Evolutionary conservation across 2,113 vertebrate genomes (phyloP).

Genomic region (Hippolais icterina): DNA sequence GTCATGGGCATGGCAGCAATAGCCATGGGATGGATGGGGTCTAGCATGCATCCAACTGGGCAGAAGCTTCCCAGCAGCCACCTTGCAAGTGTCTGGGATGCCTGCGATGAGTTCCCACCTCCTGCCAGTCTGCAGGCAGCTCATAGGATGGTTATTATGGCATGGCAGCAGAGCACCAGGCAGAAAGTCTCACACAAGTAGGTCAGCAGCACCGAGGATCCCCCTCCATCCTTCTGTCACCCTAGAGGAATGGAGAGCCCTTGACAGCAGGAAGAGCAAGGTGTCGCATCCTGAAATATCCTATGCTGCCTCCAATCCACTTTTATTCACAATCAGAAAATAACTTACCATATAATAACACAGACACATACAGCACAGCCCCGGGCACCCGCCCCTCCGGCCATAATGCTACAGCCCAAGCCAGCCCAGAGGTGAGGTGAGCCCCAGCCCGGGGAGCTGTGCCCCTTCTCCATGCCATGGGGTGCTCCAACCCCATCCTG

Average conservation of each 20-base stretch:
- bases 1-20: fast-evolving
- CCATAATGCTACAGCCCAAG: not conserved
- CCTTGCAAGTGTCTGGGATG: not conserved
- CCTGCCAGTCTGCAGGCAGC: not conserved
- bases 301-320: not conserved
- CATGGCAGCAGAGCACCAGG: not conserved
- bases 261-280: not conserved
- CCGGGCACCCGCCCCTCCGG: not conserved
- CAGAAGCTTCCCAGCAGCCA: not conserved
- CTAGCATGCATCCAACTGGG: fast-evolving
- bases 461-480: not conserved
- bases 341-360: constrained; percentile 69
- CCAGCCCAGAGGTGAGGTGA: not conserved
- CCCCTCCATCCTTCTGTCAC: not conserved
- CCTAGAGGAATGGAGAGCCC: not conserved
- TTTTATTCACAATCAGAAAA: constrained; percentile 74
- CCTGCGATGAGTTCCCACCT: fast-evolving
- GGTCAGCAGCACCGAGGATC: not conserved
- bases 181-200: not conserved
- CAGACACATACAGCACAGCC: constrained; percentile 21
- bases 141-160: not conserved
- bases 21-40: not conserved
- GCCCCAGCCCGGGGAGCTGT: not conserved
- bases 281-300: not conserved
- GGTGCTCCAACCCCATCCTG: not conserved